Evolutionary conservation across 2,113 vertebrate genomes (phyloP).

Genomic region (Jacana jacana): DNA sequence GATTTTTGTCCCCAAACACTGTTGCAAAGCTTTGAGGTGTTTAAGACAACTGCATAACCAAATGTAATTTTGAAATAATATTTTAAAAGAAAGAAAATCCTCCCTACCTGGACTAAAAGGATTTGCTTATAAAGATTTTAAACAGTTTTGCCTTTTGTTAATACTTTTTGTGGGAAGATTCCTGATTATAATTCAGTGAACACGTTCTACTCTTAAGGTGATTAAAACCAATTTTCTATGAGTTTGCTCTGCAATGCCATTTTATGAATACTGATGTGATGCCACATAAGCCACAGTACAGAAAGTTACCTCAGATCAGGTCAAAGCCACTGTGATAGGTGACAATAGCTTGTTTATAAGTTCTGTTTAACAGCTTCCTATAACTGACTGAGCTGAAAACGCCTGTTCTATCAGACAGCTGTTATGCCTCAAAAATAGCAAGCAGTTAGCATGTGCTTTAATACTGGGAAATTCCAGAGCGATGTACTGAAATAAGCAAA

Average conservation of each 20-base stretch:
- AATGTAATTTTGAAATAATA: slow-evolving; percentile 40
- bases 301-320: not conserved
- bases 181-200: slow-evolving; percentile 3
- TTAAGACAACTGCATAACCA: not conserved
- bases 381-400: not conserved
- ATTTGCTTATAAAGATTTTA: slow-evolving; percentile 40
- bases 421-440: not conserved
- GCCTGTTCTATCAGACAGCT: not conserved
- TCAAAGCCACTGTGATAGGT: not conserved
- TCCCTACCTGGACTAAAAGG: not conserved
- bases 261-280: not conserved
- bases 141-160: not conserved
- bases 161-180: slow-evolving; percentile 6
- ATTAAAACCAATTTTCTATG: slow-evolving; percentile 2
- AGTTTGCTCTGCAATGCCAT: not conserved
- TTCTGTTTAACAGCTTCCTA: not conserved
- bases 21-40: slow-evolving; percentile 48
- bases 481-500: not conserved
- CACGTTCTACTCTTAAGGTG: not conserved
- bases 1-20: slow-evolving; percentile 26
- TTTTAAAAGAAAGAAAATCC: slow-evolving; percentile 29
- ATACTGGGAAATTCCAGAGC: not conserved
- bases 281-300: not conserved
- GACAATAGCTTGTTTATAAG: not conserved
- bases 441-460: not conserved